Evolutionary conservation across 2,888 invertebrate species (phyloP).

Genomic region (Drosophila buzzatii): DNA sequence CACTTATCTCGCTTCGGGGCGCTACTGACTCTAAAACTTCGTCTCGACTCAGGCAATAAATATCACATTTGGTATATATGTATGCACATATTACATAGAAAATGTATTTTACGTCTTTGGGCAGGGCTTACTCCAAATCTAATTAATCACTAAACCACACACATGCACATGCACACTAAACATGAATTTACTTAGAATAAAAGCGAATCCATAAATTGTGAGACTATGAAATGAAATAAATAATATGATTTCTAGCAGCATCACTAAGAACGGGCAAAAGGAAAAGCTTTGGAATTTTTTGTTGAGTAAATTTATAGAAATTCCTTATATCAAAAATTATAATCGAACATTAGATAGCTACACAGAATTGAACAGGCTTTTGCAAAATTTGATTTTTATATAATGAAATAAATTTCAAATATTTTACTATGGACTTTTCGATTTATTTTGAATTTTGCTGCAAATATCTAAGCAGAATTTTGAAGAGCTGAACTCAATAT

Average conservation of each 20-base stretch:
- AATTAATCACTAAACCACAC: conserved; percentile 51
- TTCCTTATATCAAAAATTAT: too few species aligned
- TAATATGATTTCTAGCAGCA: conserved; percentile 20
- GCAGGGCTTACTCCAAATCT: conserved; percentile 51
- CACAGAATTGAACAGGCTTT: too few species aligned
- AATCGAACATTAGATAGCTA: too few species aligned
- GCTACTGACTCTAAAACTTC: conserved; percentile 21
- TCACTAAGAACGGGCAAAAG: not conserved
- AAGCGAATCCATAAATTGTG: conserved; percentile 43
- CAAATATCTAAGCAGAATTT: too few species aligned
- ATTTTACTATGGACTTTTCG: too few species aligned
- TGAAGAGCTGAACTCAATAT: too few species aligned
- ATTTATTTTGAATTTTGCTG: too few species aligned
- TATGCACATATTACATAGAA: conserved; percentile 25
- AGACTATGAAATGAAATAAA: conserved; percentile 51
- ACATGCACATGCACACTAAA: conserved; percentile 31
- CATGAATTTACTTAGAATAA: conserved; percentile 20
- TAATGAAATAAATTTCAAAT: too few species aligned
- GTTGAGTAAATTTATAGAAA: too few species aligned
- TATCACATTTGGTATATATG: conserved; percentile 40
- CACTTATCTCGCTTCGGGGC: conserved; percentile 38
- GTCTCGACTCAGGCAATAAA: conserved; percentile 47
- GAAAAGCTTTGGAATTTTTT: too few species aligned
- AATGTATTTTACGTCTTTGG: conserved; percentile 50
- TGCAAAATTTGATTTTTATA: too few species aligned